Conservation (phyloP, 2,113 vertebrate genomes). For the Bos taurus region DNA sequence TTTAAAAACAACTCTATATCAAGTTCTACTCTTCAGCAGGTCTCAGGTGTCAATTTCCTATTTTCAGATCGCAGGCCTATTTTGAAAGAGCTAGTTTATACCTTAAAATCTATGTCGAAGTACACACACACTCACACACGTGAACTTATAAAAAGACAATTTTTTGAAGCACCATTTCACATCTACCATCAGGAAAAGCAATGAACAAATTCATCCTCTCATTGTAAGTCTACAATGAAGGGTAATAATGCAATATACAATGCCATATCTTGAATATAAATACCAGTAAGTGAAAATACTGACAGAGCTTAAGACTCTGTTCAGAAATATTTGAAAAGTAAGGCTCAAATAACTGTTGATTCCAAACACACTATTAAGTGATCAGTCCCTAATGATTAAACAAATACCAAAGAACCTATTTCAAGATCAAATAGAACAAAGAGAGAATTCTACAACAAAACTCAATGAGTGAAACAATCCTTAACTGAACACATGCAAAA, state of each 20-base stretch:
- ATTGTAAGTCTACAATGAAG: slow-evolving; percentile 30
- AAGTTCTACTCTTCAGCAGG: background rate
- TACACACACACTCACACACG: background rate
- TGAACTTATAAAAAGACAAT: background rate
- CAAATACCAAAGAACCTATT: slow-evolving; percentile 35
- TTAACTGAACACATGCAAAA: background rate
- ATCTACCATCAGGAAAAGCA: slow-evolving; percentile 58
- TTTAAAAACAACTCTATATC: background rate
- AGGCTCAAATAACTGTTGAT: slow-evolving; percentile 45
- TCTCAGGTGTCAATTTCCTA: slow-evolving; percentile 28
- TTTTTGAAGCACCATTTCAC: slow-evolving; percentile 68
- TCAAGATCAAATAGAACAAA: slow-evolving; percentile 30
- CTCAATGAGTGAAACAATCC: background rate
- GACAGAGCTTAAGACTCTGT: slow-evolving; percentile 37
- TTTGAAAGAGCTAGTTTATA: slow-evolving; percentile 12
- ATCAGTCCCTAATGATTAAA: slow-evolving; percentile 25
- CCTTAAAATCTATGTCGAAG: slow-evolving; percentile 20
- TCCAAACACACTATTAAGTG: slow-evolving; percentile 36
- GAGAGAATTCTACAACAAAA: slow-evolving; percentile 37
- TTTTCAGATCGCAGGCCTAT: slow-evolving; percentile 7
- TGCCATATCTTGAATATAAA: slow-evolving; percentile 55
- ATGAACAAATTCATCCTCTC: slow-evolving; percentile 36
- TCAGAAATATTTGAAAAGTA: slow-evolving; percentile 56
- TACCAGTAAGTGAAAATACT: slow-evolving; percentile 57
- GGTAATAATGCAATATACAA: slow-evolving; percentile 47